phyloP scores from a whole-genome alignment of 2,797 vertebrate genomes.

The Sylvilagus floridanus region DNA sequence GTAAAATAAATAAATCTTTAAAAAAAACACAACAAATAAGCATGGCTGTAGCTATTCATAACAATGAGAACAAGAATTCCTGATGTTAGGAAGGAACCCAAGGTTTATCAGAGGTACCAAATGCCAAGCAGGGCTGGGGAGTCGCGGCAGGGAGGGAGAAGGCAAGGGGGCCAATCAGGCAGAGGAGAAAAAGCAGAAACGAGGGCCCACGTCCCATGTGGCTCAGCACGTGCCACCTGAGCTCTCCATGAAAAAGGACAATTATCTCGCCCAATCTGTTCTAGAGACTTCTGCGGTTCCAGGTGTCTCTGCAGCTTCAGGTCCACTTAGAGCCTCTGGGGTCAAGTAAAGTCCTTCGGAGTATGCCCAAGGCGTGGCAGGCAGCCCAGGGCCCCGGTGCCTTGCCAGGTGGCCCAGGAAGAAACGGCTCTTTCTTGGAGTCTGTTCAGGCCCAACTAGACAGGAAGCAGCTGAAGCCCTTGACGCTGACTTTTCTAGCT shows the following conservation, averaged over 20 bases:
- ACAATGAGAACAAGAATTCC: not conserved
- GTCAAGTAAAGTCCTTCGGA: not conserved
- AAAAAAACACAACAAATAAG: no score
- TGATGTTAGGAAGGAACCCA: not conserved
- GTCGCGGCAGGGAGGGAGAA: not conserved
- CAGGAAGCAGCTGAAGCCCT: not conserved
- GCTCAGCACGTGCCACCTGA: not conserved
- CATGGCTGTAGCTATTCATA: not conserved
- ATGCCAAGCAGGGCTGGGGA: not conserved
- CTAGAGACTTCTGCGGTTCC: not conserved
- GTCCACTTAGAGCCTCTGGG: not conserved
- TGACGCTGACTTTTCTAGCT: constrained; percentile 22
- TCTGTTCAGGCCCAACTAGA: not conserved
- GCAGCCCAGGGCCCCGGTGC: no score
- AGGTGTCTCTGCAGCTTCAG: constrained; percentile 4
- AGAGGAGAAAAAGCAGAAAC: not conserved
- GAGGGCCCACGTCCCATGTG: not conserved
- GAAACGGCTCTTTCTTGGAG: not conserved
- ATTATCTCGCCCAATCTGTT: not conserved
- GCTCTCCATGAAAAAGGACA: not conserved
- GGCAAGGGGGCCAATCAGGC: not conserved
- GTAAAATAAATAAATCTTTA: no score
- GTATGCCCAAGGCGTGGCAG: not conserved
- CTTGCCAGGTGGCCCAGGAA: not conserved
- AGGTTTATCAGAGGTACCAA: not conserved